Conservation (phyloP, 2,113 vertebrate genomes). For the Callorhinus ursinus region DNA sequence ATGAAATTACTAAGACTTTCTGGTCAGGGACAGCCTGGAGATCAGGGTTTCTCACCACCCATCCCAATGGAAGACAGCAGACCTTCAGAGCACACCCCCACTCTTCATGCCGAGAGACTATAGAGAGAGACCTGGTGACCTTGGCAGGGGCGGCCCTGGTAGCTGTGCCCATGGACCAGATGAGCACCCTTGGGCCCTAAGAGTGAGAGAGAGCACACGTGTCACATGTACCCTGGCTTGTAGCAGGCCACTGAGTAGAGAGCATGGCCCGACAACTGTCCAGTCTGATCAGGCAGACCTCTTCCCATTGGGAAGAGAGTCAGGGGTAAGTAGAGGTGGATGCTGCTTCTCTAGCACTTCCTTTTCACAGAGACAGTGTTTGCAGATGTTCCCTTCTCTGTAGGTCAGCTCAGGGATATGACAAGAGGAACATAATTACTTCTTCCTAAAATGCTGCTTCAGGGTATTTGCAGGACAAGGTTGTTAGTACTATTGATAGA, state of each 20-base stretch:
- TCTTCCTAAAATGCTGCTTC: background rate
- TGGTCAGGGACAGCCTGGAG: background rate
- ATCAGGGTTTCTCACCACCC: background rate
- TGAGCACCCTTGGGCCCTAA: background rate
- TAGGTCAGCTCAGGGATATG: background rate
- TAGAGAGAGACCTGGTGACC: background rate
- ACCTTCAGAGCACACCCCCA: background rate
- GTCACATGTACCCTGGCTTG: accelerated
- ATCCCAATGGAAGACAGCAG: background rate
- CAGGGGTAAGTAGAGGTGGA: too few species aligned
- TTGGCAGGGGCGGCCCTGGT: background rate
- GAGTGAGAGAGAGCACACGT: background rate
- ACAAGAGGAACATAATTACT: background rate
- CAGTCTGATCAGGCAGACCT: background rate
- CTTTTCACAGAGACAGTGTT: background rate
- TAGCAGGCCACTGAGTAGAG: too few species aligned
- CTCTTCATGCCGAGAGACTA: background rate
- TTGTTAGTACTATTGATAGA: background rate
- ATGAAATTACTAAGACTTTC: background rate
- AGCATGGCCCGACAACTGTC: background rate
- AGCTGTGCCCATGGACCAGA: background rate
- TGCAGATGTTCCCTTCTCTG: background rate
- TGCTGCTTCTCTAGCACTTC: background rate
- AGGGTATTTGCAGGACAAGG: background rate
- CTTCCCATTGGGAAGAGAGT: background rate